phyloP scores from a whole-genome alignment of 2,113 vertebrate genomes.

The Rhineura floridana region DNA sequence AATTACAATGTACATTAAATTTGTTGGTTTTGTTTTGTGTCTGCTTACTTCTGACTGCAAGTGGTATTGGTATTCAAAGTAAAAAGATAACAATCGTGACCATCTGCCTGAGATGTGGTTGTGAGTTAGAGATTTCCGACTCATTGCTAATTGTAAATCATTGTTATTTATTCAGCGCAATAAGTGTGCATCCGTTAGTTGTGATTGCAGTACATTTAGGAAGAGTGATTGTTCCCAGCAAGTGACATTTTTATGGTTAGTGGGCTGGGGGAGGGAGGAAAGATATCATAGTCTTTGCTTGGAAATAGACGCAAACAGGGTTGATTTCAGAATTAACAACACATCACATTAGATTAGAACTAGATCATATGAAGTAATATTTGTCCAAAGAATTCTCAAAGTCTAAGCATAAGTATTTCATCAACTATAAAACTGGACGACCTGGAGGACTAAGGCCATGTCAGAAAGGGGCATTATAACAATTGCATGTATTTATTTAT shows the following conservation, averaged over 20 bases:
- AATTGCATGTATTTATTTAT: neutral
- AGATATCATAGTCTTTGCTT: conserved; percentile 64
- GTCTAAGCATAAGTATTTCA: conserved; percentile 19
- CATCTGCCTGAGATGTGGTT: neutral
- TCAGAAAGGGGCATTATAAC: neutral
- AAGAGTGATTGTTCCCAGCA: conserved; percentile 66
- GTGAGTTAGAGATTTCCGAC: conserved; percentile 42
- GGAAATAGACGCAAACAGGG: conserved; percentile 56
- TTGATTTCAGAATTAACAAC: conserved; percentile 66
- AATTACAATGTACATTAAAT: conserved; percentile 22
- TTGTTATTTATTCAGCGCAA: conserved; percentile 65
- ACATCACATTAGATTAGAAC: conserved; percentile 65
- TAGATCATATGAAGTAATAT: conserved; percentile 63
- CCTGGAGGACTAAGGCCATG: neutral
- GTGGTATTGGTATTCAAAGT: conserved; percentile 15
- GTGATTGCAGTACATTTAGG: conserved; percentile 68
- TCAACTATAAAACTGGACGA: neutral
- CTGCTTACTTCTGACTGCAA: conserved; percentile 25
- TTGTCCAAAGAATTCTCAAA: conserved; percentile 59
- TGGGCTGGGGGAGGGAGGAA: conserved; percentile 12
- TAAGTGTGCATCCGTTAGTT: conserved; percentile 62
- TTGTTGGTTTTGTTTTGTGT: neutral
- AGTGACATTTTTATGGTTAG: conserved; percentile 73
- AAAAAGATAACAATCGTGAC: conserved; percentile 20
- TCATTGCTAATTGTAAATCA: conserved; percentile 55